phyloP scores from a whole-genome alignment of 2,888 invertebrate species.

The Myopa testacea region DNA sequence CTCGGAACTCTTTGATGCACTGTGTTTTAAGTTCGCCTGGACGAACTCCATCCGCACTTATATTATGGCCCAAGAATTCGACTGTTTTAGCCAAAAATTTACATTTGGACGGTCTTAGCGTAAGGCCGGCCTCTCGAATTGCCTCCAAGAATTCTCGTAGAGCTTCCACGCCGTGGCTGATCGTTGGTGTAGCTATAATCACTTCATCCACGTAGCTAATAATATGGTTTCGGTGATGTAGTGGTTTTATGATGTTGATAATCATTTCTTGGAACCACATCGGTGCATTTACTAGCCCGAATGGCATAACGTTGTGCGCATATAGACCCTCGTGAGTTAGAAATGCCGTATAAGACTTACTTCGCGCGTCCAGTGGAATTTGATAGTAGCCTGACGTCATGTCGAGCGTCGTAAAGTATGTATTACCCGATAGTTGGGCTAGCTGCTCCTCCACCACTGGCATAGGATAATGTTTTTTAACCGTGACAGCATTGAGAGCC shows the following conservation, averaged over 20 bases:
- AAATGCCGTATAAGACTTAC: slow-evolving; percentile 54
- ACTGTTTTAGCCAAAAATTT: slow-evolving; percentile 43
- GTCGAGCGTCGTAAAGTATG: slow-evolving; percentile 55
- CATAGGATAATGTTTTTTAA: slow-evolving; percentile 39
- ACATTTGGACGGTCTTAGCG: slow-evolving; percentile 48
- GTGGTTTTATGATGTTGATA: slow-evolving; percentile 27
- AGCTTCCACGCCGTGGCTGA: not conserved
- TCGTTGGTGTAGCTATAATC: slow-evolving; percentile 22
- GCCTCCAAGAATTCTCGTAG: slow-evolving; percentile 35
- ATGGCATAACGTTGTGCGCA: slow-evolving; percentile 57
- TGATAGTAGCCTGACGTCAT: slow-evolving; percentile 56
- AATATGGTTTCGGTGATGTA: slow-evolving; percentile 8
- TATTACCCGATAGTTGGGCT: slow-evolving; percentile 11
- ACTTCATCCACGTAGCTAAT: slow-evolving; percentile 36
- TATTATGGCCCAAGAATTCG: slow-evolving; percentile 38
- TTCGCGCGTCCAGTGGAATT: slow-evolving; percentile 43
- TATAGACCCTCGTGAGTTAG: slow-evolving; percentile 47
- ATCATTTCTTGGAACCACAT: slow-evolving; percentile 56
- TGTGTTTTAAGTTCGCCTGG: slow-evolving; percentile 40
- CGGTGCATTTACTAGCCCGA: slow-evolving; percentile 59
- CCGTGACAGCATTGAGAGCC: slow-evolving; percentile 35
- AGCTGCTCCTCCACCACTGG: slow-evolving; percentile 40
- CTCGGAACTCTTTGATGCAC: slow-evolving; percentile 42
- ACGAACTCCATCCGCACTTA: slow-evolving; percentile 32
- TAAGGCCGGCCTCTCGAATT: slow-evolving; percentile 33